Conservation (phyloP, 2,888 invertebrate genomes). For the Sphaerolaimus hirsutus region DNA sequence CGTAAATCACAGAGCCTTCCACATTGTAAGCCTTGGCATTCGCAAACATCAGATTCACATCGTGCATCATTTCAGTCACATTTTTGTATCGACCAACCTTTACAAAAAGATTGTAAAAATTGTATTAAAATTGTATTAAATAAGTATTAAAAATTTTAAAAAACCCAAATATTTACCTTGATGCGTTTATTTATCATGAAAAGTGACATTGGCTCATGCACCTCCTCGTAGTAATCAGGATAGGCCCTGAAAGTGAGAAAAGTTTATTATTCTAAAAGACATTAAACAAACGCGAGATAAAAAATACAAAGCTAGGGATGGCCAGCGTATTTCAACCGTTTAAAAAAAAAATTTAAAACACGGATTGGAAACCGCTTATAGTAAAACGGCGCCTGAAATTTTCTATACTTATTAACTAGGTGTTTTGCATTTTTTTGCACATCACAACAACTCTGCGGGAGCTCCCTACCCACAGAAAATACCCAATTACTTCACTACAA, state of each 20-base stretch:
- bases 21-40: conserved; percentile 76
- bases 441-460: too few species aligned
- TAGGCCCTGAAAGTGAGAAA: conserved; percentile 35
- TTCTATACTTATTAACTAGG: too few species aligned
- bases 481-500: too few species aligned
- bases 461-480: too few species aligned
- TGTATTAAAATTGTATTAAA: neutral
- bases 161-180: conserved; percentile 23
- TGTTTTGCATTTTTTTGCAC: too few species aligned
- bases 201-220: conserved; percentile 76
- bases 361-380: too few species aligned
- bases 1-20: conserved; percentile 52
- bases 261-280: too few species aligned
- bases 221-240: conserved; percentile 89
- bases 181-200: conserved; percentile 47
- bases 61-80: conserved; percentile 63
- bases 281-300: too few species aligned
- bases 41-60: conserved; percentile 67
- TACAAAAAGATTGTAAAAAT: conserved; percentile 5
- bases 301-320: too few species aligned
- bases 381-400: too few species aligned
- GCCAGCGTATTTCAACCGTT: too few species aligned
- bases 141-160: neutral
- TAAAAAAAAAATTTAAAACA: too few species aligned
- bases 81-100: conserved; percentile 30